Conservation (phyloP, 2,888 invertebrate genomes). For the Clostera curtula region DNA sequence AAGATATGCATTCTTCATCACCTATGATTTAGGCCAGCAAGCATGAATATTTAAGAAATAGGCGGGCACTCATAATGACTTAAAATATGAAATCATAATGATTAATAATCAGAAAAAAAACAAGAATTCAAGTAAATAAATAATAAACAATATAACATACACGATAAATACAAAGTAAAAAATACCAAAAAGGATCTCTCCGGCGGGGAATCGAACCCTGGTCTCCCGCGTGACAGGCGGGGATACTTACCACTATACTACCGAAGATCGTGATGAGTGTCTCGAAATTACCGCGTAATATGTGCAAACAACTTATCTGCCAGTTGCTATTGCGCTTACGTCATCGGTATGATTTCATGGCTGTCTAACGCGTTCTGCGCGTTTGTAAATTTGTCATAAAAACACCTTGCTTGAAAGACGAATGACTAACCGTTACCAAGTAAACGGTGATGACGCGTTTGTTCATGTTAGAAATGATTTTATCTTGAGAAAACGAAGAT, state of each 20-base stretch:
- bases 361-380: constrained; percentile 2
- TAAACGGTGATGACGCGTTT: no score
- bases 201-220: constrained; percentile 76
- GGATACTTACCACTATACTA: constrained; percentile 76
- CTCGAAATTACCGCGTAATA: constrained; percentile 9
- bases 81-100: neutral
- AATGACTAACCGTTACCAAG: neutral
- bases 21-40: no score
- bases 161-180: neutral
- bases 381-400: no score
- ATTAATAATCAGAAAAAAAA: constrained; percentile 4
- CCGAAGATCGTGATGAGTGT: constrained; percentile 39
- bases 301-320: neutral
- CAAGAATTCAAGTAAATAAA: neutral
- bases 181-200: constrained; percentile 38
- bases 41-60: no score
- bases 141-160: neutral
- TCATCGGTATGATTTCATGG: constrained; percentile 10
- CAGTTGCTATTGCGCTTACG: neutral
- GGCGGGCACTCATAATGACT: no score
- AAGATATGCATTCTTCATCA: no score
- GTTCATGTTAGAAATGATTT: no score
- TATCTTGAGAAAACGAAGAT: no score
- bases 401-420: neutral
- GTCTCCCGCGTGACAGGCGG: constrained; percentile 77